Evolutionary conservation across 2,797 vertebrate genomes (phyloP).

Genomic region (Tragelaphus eurycerus): DNA sequence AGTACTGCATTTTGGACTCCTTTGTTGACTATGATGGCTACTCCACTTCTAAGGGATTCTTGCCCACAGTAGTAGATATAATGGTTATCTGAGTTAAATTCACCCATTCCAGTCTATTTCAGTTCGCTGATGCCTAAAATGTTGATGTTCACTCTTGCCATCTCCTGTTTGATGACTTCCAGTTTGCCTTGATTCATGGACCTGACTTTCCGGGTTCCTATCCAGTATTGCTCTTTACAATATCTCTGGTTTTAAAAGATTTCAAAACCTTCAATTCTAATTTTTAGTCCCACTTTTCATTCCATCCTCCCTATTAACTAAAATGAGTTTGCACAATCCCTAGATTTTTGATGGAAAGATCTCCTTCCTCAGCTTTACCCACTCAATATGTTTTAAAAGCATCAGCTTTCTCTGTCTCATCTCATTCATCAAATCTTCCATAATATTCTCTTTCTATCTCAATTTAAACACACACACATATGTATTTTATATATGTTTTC

Average conservation of each 20-base stretch:
- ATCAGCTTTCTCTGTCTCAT: background rate
- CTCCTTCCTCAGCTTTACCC: background rate
- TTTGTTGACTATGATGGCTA: background rate
- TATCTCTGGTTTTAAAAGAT: background rate
- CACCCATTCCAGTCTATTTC: background rate
- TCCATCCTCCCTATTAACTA: background rate
- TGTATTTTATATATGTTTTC: background rate
- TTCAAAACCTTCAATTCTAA: background rate
- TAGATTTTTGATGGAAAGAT: background rate
- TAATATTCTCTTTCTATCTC: background rate
- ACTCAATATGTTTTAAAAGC: background rate
- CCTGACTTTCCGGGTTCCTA: background rate
- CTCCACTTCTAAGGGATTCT: background rate
- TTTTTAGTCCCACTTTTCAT: background rate
- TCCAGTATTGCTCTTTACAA: background rate
- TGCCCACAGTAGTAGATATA: background rate
- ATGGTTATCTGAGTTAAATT: background rate
- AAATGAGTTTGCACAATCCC: background rate
- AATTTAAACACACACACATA: background rate
- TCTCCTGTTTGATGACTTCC: background rate
- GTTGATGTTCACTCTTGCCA: background rate
- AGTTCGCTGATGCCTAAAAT: background rate
- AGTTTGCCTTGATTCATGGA: background rate
- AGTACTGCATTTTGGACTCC: background rate
- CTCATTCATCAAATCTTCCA: background rate